A percentile compares a stretch with the other conserved stretches of the same genome.
Conservation (phyloP, 2,797 vertebrate genomes). For the Staurois parvus region DNA sequence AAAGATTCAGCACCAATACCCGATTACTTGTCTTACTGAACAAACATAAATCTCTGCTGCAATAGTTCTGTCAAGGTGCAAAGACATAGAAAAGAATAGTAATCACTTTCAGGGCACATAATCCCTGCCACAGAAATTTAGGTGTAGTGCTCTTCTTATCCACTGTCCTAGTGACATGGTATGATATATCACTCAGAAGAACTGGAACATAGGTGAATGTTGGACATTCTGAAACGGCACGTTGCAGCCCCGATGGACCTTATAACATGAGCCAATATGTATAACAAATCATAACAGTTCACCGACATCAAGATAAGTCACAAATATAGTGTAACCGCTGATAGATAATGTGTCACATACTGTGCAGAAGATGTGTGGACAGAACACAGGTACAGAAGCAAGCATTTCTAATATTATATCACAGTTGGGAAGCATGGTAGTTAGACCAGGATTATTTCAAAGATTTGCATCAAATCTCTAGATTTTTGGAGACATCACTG, state of each 20-base stretch:
- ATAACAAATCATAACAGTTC: constrained; percentile 31
- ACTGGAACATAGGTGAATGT: constrained; percentile 6
- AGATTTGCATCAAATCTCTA: too few species aligned
- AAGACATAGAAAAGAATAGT: background rate
- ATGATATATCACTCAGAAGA: constrained; percentile 4
- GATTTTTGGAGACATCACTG: too few species aligned
- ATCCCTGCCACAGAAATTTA: background rate
- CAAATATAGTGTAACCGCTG: background rate
- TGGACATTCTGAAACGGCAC: constrained; percentile 1
- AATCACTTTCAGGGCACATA: background rate
- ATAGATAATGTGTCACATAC: background rate
- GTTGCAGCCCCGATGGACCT: constrained; percentile 8
- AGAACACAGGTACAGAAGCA: background rate
- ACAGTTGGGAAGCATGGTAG: too few species aligned
- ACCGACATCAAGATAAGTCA: background rate
- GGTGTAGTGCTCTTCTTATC: background rate
- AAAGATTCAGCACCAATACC: too few species aligned
- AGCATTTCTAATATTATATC: too few species aligned
- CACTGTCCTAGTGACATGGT: background rate
- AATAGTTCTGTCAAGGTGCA: background rate
- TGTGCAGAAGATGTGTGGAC: background rate
- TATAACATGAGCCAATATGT: constrained; percentile 2
- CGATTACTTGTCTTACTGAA: too few species aligned
- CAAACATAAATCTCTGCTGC: background rate
- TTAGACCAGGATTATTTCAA: too few species aligned